Base-by-base conservation (phyloP, 2,797 vertebrate species). In the Lycodopsis pacificus region DNA sequence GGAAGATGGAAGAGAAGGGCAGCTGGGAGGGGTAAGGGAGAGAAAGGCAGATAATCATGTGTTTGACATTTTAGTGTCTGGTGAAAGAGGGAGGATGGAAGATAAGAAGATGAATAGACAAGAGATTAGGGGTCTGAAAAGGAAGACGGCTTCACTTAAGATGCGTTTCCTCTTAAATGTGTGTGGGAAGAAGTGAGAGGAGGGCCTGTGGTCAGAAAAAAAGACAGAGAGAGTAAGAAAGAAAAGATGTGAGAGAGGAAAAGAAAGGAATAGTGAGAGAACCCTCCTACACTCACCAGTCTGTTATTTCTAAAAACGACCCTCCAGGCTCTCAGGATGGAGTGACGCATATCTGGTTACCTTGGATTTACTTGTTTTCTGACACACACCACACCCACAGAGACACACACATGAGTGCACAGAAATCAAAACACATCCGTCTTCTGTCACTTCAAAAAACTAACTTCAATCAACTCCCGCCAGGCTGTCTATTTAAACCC, bases 51-150 rank as follows among this genome's bases (percentile, higher is more conserved):
- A 87, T 87, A 88, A 92, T 91, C 85, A 83, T 87, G 80, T 73
- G 73, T 89, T 86, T 89, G 88, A 91, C 91, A 90, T 91, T 88
- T 92, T 71, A 82, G 66, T 71, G 70, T 74, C 81, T 91, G 74
- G 65, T 78, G 77, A 86, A 87, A 84, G 79, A 80, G 75, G 83
- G 79, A 73, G 62, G 61, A 86, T 63, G 48, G 76, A 65, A 83
- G 78, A 82, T 83, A 89, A 80, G 58, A 79, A 77, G 73, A 90
- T 86, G 81, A 88, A 90, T 75, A 86, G 84, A 89, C 81, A 83
- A 85, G 77, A 79, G 84, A 89, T 84, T 88, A 82, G 34, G 73
- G 36, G 65, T 79, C 68, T 92, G 79, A 83, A 74, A 86, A 57
- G 71, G 27, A 85, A 86, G 81, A 73, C 63, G 73, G 79, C 44